A percentile compares a stretch with the other conserved stretches of the same genome.
phyloP scores from a whole-genome alignment of 2,113 vertebrate species.

The Cochlearius cochlearius region DNA sequence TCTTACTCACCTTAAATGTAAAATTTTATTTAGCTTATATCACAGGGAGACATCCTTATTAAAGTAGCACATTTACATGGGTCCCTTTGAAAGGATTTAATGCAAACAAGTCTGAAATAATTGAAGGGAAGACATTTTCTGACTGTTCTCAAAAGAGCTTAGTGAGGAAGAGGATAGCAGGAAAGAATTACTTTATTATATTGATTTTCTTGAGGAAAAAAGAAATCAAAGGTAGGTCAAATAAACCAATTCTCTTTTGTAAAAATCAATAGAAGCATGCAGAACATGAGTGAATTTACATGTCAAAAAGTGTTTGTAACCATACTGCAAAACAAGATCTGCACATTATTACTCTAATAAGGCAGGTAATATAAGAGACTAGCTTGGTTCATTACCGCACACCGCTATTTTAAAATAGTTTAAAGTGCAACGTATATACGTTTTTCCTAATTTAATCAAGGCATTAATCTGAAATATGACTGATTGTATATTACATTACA shows the following conservation, averaged over 20 bases:
- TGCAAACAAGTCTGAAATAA: slow-evolving; percentile 93
- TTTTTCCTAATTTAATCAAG: slow-evolving; percentile 40
- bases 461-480: slow-evolving; percentile 52
- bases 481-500: background rate
- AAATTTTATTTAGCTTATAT: slow-evolving; percentile 91
- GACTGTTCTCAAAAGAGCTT: slow-evolving; percentile 82
- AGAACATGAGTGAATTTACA: slow-evolving; percentile 75
- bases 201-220: slow-evolving; percentile 84
- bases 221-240: slow-evolving; percentile 88
- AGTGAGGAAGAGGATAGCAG: slow-evolving; percentile 83
- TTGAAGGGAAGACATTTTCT: slow-evolving; percentile 86
- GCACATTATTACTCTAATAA: slow-evolving; percentile 73
- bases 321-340: slow-evolving; percentile 68
- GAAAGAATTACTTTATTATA: slow-evolving; percentile 92
- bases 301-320: slow-evolving; percentile 87
- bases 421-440: background rate
- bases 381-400: slow-evolving; percentile 27
- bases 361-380: slow-evolving; percentile 37
- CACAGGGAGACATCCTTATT: slow-evolving; percentile 81
- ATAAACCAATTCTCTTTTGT: slow-evolving; percentile 83
- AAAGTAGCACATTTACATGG: slow-evolving; percentile 78
- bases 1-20: slow-evolving; percentile 90
- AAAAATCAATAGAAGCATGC: slow-evolving; percentile 74
- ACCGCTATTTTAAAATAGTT: slow-evolving; percentile 22
- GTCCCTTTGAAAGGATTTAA: slow-evolving; percentile 81